Evolutionary conservation across 2,113 vertebrate species (phyloP).

Genomic region (Coreoperca whiteheadi): DNA sequence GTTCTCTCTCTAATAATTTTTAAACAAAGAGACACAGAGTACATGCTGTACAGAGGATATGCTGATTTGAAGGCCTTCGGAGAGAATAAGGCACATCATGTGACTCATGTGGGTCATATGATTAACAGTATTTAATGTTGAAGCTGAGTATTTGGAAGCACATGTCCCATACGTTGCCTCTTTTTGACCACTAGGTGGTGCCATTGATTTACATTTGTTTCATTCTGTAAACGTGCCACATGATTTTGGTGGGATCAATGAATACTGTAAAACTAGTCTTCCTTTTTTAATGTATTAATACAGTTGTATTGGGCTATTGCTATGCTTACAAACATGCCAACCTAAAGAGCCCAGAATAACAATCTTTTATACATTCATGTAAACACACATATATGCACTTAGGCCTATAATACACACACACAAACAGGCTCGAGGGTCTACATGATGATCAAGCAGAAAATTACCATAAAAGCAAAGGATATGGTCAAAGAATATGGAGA

Average conservation of each 20-base stretch:
- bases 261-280: not conserved
- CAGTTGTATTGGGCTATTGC: not conserved
- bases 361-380: not conserved
- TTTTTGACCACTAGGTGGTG: constrained; percentile 42
- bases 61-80: not conserved
- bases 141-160: not conserved
- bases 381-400: not conserved
- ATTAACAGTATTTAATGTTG: not conserved
- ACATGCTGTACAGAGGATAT: not conserved
- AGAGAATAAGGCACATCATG: not conserved
- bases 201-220: constrained; percentile 19
- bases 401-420: not conserved
- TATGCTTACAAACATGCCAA: not conserved
- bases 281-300: not conserved
- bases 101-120: constrained; percentile 2
- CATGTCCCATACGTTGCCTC: not conserved
- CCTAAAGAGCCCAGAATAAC: not conserved
- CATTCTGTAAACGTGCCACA: not conserved
- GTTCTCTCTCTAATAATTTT: not conserved
- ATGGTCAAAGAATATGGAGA: not conserved
- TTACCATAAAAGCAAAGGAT: not conserved
- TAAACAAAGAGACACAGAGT: not conserved
- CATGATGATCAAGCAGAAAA: too few relatives aligned
- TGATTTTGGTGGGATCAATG: not conserved
- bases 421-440: not conserved